phyloP scores from a whole-genome alignment of 2,888 invertebrate species.

The Caenorhabditis sp. region DNA sequence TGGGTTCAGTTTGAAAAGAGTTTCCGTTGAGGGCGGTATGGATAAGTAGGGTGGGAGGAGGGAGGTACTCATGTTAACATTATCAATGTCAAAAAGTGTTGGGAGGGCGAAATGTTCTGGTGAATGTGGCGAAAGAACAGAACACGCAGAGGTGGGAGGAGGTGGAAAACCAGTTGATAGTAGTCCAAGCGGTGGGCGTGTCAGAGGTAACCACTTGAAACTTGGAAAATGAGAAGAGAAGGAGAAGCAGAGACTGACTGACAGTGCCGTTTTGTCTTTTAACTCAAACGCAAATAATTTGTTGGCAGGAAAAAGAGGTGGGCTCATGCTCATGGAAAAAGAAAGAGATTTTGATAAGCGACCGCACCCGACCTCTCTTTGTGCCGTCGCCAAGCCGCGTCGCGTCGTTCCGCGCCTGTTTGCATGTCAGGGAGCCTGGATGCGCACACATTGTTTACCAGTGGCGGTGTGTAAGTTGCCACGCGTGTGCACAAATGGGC shows the following conservation, averaged over 20 bases:
- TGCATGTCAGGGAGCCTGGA: conserved; percentile 54
- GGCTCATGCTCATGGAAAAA: conserved; percentile 40
- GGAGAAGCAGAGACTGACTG: conserved; percentile 4
- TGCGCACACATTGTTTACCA: conserved; percentile 64
- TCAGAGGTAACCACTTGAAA: conserved; percentile 54
- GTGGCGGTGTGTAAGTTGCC: conserved; percentile 59
- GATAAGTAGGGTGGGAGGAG: no score
- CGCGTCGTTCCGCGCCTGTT: conserved; percentile 43
- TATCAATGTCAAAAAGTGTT: conserved; percentile 50
- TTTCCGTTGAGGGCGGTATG: background rate
- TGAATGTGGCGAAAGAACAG: conserved; percentile 25
- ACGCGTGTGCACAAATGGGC: conserved; percentile 24
- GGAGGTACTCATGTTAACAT: conserved; percentile 51
- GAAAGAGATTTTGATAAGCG: conserved; percentile 59
- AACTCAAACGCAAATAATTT: conserved; percentile 54
- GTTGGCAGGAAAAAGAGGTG: background rate
- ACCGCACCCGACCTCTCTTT: conserved; percentile 34
- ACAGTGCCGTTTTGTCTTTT: conserved; percentile 50
- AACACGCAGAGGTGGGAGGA: conserved; percentile 40
- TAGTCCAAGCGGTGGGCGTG: conserved; percentile 33
- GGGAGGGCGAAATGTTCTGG: conserved; percentile 7
- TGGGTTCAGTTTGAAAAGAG: background rate
- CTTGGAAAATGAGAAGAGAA: conserved; percentile 40
- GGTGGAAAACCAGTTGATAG: conserved; percentile 43
- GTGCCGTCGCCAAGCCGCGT: no score